Percentiles rank a stretch among this genome's conserved stretches.
Conservation (phyloP, 2,888 invertebrate species). For the Phortica okadai region DNA sequence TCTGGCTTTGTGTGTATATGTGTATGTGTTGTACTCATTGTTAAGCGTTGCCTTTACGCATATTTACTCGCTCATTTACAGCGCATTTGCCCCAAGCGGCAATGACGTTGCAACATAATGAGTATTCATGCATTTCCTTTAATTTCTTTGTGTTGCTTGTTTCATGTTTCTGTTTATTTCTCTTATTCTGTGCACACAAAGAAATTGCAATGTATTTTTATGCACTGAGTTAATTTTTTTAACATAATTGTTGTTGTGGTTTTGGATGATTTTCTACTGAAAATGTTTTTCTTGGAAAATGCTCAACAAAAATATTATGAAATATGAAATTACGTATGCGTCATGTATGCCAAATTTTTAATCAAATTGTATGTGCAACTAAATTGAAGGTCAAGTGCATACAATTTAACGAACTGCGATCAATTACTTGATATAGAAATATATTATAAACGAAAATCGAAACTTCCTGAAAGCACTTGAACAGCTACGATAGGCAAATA, state of each 20-base stretch:
- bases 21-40: background rate
- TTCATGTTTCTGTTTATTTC: background rate
- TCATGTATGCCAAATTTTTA: slow-evolving; percentile 3
- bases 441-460: too few relatives aligned
- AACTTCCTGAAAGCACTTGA: too few relatives aligned
- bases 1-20: background rate
- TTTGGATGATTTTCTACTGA: background rate
- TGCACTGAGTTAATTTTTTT: too few relatives aligned
- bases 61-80: too few relatives aligned
- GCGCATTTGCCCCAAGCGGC: background rate
- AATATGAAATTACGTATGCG: background rate
- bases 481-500: too few relatives aligned
- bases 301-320: background rate
- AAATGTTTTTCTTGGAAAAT: background rate
- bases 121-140: background rate
- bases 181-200: background rate
- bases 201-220: background rate
- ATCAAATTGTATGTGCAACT: background rate
- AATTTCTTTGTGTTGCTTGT: background rate
- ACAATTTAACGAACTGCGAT: background rate
- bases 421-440: background rate
- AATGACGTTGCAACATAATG: background rate
- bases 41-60: background rate
- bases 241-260: background rate
- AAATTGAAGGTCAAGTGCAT: background rate